These are phyloP conservation scores for Melanotaenia duboulayi DNA, from an alignment of 2,113 vertebrate genomes.

Conservation along the genomic window DNA sequence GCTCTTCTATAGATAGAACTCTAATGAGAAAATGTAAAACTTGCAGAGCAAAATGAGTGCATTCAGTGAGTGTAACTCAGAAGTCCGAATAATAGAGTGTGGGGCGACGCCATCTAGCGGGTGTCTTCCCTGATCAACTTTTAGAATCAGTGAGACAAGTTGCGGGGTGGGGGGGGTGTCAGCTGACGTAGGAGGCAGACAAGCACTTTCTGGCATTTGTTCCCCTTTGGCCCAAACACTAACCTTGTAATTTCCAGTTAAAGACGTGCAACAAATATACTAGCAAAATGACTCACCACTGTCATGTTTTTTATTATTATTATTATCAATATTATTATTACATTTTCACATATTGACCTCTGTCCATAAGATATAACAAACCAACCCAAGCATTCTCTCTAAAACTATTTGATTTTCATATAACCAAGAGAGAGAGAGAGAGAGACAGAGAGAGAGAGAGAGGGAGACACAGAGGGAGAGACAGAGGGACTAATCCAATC, in stretches of 20 bases:
- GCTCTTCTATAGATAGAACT: slow-evolving; percentile 28
- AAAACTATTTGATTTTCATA: slow-evolving; percentile 54
- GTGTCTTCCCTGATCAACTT: slow-evolving; percentile 33
- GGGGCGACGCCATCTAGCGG: slow-evolving; percentile 80
- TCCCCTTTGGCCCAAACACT: not conserved
- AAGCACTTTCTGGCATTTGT: not conserved
- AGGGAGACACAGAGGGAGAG: not conserved
- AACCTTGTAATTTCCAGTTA: slow-evolving; percentile 34
- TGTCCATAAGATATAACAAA: not conserved
- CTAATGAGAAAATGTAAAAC: slow-evolving; percentile 47
- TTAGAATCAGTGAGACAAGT: not conserved
- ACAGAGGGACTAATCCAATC: slow-evolving; percentile 30
- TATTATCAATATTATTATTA: too few species aligned
- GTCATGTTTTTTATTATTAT: not conserved
- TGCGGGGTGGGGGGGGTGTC: not conserved
- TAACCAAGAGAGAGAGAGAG: slow-evolving; percentile 3
- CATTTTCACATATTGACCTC: slow-evolving; percentile 15
- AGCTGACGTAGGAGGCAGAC: not conserved
- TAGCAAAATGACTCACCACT: slow-evolving; percentile 5
- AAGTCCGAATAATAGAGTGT: slow-evolving; percentile 41
- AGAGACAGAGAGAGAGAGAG: not conserved
- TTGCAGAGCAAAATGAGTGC: slow-evolving; percentile 54
- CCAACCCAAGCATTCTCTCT: slow-evolving; percentile 31
- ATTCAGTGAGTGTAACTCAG: slow-evolving; percentile 47
- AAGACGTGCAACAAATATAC: slow-evolving; percentile 32